Evolutionary conservation across 2,888 invertebrate species (phyloP), one percentile per base, ranked within the genome.

Genomic region (Drosophila borborema): DNA sequence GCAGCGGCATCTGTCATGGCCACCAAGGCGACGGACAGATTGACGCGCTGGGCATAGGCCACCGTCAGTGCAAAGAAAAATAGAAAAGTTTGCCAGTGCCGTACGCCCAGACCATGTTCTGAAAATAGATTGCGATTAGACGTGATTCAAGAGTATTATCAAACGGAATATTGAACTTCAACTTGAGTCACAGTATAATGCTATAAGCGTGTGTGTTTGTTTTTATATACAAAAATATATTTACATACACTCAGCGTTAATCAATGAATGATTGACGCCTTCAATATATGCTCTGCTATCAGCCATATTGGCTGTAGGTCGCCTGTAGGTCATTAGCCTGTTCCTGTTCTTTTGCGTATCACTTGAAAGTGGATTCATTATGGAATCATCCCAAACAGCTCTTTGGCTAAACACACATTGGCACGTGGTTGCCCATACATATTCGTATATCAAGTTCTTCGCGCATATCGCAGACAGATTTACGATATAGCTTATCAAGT

Each of bases 21-120:
- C 6, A 96, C 95, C 55, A 97, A 94, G 0, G 95, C 96, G 23
- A 96, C 96, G 0, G 96, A 96, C 84, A 96, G 94, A 82, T 95
- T 95, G 43, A 96, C 95, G 49, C 97, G 93, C 72, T 95, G 94
- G 0, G 94, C 94, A 88, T 95, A 96, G 49, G 95, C 94, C 23
- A 95, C 94, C 0, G 95, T 92, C 76, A 95, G 93, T 0, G 95
- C 95, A 14, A 94, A 76, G 88, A 96, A 95, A 66, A 96, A 92
- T 63, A 96, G 91, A 2, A 95, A 80, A 2, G 94, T 94, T 90
- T 96, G 96, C 14, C 94, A 89, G 86, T 96, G 96, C 9, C 96
- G 94, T 28, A 94, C 92, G 18, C 96, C 96, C 54, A 92, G 77
- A 12, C 87, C 72, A 41, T 90, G 81, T 66, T 67, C 92, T 92